Conservation (phyloP, 2,888 invertebrate species). For the Spodoptera littoralis region DNA sequence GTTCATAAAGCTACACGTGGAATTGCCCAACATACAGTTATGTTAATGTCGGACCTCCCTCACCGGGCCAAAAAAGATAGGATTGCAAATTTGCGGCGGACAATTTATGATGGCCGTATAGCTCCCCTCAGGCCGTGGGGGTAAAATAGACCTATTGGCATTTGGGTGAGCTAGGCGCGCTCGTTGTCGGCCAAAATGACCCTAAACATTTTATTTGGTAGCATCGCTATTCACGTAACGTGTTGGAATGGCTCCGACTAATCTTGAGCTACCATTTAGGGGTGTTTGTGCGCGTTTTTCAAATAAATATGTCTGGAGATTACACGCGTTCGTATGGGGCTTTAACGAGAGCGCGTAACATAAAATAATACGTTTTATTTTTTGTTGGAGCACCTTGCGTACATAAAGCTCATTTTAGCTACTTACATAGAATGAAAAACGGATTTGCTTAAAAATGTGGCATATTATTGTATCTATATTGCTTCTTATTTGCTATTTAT, state of each 20-base stretch:
- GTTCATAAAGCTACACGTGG: slow-evolving; percentile 80
- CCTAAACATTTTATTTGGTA: slow-evolving; percentile 88
- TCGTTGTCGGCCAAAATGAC: slow-evolving; percentile 86
- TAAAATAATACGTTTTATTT: slow-evolving; percentile 51
- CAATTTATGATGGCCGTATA: slow-evolving; percentile 86
- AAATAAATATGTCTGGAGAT: slow-evolving; percentile 79
- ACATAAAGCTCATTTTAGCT: slow-evolving; percentile 7
- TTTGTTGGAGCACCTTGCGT: slow-evolving; percentile 21
- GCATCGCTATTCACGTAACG: slow-evolving; percentile 84
- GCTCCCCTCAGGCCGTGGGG: slow-evolving; percentile 78
- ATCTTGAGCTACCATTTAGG: slow-evolving; percentile 84
- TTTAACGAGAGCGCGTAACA: slow-evolving; percentile 56
- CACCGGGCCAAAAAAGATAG: slow-evolving; percentile 84
- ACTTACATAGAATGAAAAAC: slow-evolving; percentile 19
- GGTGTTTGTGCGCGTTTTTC: slow-evolving; percentile 81
- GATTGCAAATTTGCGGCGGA: slow-evolving; percentile 88
- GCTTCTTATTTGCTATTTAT: slow-evolving; percentile 7
- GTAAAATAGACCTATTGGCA: slow-evolving; percentile 85
- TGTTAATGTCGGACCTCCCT: slow-evolving; percentile 84
- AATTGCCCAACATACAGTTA: slow-evolving; percentile 84
- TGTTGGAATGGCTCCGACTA: slow-evolving; percentile 81
- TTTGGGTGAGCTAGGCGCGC: slow-evolving; percentile 83
- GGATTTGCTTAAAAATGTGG: slow-evolving; percentile 25
- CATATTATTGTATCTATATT: slow-evolving; percentile 9
- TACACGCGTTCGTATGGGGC: slow-evolving; percentile 69